Conservation (phyloP, 2,797 vertebrate species). For the Petrocephalus schoutedeni region DNA sequence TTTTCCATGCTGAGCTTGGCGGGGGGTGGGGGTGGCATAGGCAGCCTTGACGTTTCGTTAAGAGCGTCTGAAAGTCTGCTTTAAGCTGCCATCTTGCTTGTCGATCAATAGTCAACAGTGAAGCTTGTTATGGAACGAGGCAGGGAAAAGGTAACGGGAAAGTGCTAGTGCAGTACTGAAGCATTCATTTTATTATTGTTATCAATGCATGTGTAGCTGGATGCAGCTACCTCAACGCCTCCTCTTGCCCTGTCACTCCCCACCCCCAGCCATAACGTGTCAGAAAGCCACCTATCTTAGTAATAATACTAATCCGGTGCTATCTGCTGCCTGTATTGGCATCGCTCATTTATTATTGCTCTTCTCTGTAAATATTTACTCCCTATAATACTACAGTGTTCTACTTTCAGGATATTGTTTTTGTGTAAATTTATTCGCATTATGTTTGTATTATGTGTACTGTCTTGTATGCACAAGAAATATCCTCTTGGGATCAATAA, state of each 20-base stretch:
- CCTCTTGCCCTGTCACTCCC: background rate
- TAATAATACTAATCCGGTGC: background rate
- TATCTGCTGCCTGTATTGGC: background rate
- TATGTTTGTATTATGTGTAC: background rate
- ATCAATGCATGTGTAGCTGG: background rate
- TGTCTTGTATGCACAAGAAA: background rate
- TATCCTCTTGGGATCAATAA: background rate
- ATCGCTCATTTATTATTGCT: background rate
- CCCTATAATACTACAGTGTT: background rate
- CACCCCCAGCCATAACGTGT: background rate
- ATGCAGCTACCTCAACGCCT: background rate
- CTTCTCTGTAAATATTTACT: background rate
- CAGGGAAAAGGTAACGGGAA: background rate
- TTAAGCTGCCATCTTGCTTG: background rate
- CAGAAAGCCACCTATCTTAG: background rate
- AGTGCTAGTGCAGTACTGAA: background rate
- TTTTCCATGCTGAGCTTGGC: background rate
- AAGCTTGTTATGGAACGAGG: background rate
- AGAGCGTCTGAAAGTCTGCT: background rate
- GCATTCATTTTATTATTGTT: background rate
- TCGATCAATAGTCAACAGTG: background rate
- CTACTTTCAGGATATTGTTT: background rate
- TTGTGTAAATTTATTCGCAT: background rate
- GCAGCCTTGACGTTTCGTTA: background rate
- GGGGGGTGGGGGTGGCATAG: background rate